Conservation (phyloP, 64 coral and sea anemone species). For the Astreopora myriophthalma region DNA sequence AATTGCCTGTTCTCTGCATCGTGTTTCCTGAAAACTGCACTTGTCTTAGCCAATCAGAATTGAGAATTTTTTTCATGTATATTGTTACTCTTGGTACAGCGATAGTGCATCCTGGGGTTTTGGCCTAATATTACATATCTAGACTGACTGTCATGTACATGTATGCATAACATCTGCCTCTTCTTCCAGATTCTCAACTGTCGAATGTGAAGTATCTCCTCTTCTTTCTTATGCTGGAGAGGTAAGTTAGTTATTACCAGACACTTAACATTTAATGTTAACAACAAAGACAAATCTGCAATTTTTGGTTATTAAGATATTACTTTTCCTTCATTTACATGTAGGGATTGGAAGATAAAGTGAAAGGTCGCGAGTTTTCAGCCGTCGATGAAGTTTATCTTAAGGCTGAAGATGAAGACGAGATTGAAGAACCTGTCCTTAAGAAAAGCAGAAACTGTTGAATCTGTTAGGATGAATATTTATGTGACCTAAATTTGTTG, state of each 20-base stretch:
- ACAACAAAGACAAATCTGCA: neutral
- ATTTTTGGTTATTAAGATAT: too few relatives aligned
- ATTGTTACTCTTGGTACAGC: too few relatives aligned
- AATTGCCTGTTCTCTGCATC: too few relatives aligned
- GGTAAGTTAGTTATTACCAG: neutral
- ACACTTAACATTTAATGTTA: neutral
- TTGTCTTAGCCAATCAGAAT: too few relatives aligned
- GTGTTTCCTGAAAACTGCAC: too few relatives aligned
- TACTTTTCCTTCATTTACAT: too few relatives aligned
- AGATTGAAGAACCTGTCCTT: constrained; percentile 41
- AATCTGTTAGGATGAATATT: too few relatives aligned
- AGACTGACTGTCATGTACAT: too few relatives aligned
- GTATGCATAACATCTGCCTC: too few relatives aligned
- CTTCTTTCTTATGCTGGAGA: constrained; percentile 76
- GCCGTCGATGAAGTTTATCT: constrained; percentile 42
- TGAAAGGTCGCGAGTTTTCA: constrained; percentile 49
- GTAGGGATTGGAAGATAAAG: constrained; percentile 55
- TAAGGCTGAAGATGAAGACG: constrained; percentile 12
- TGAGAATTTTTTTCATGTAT: too few relatives aligned
- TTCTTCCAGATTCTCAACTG: neutral
- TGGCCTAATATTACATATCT: too few relatives aligned
- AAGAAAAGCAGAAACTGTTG: constrained; percentile 48
- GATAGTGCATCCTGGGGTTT: too few relatives aligned
- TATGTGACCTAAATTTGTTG: neutral
- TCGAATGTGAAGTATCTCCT: constrained; percentile 75